A percentile compares a stretch with the other conserved stretches of the same genome.
These are phyloP conservation scores for Australoheros facetus DNA, from an alignment of 2,797 vertebrate species.

Conservation along the genomic window DNA sequence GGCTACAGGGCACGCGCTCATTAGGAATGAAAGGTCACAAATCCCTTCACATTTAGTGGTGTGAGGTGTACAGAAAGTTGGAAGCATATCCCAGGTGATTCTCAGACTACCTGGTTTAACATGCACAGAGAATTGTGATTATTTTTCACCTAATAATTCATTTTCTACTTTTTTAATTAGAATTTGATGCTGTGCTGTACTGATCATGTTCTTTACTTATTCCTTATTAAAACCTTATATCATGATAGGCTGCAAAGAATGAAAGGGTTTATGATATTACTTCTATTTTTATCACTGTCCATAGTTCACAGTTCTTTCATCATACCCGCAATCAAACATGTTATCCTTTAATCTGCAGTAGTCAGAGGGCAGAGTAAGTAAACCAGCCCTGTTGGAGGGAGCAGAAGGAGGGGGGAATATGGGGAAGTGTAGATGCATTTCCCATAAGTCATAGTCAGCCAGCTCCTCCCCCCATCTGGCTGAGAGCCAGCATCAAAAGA, in stretches of 20 bases:
- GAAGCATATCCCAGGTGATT: neutral
- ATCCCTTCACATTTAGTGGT: slow-evolving; percentile 4
- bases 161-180: neutral
- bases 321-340: slow-evolving; percentile 21
- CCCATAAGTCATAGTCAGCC: slow-evolving; percentile 79
- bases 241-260: neutral
- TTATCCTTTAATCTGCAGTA: slow-evolving; percentile 41
- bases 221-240: neutral
- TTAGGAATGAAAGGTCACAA: slow-evolving; percentile 27
- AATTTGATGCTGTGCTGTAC: neutral
- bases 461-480: slow-evolving; percentile 71
- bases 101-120: neutral
- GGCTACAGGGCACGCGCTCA: neutral
- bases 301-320: slow-evolving; percentile 8
- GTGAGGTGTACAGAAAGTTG: neutral
- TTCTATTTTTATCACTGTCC: neutral
- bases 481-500: slow-evolving; percentile 49
- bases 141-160: neutral
- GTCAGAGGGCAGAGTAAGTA: slow-evolving; percentile 37
- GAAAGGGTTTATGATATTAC: neutral
- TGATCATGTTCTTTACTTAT: neutral
- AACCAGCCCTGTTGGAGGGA: slow-evolving; percentile 34
- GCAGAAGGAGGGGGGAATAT: slow-evolving; percentile 57
- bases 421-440: slow-evolving; percentile 82
- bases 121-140: neutral